Conservation (phyloP, 2,888 invertebrate species). For the Artemia sinica region DNA sequence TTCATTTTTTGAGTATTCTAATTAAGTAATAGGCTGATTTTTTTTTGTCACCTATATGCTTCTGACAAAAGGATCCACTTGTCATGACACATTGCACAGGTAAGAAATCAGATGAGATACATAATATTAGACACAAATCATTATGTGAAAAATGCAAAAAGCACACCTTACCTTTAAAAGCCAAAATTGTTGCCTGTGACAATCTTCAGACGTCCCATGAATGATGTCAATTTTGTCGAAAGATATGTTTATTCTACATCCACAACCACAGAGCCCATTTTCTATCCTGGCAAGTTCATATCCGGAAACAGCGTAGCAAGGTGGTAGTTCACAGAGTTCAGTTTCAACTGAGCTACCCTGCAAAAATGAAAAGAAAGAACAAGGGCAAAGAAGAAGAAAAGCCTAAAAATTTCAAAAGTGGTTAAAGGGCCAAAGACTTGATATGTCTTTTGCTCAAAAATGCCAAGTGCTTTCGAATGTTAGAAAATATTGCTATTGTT, state of each 20-base stretch:
- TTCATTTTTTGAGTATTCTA: no score
- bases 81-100: no score
- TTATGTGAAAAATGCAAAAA: no score
- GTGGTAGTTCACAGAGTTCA: not conserved
- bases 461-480: no score
- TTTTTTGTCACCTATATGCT: no score
- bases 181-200: not conserved
- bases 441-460: no score
- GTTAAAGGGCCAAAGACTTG: no score
- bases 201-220: not conserved
- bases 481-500: no score
- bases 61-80: no score
- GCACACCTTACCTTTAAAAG: not conserved
- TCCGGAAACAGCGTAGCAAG: not conserved
- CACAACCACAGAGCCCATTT: not conserved
- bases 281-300: not conserved
- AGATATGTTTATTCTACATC: not conserved
- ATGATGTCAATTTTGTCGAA: not conserved
- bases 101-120: no score
- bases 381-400: not conserved
- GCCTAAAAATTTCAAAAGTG: not conserved
- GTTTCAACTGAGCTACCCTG: constrained; percentile 4
- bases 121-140: no score
- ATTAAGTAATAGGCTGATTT: no score
- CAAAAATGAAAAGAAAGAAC: not conserved